Conservation (phyloP, 2,797 vertebrate genomes). For the Holocentrus rufus region DNA sequence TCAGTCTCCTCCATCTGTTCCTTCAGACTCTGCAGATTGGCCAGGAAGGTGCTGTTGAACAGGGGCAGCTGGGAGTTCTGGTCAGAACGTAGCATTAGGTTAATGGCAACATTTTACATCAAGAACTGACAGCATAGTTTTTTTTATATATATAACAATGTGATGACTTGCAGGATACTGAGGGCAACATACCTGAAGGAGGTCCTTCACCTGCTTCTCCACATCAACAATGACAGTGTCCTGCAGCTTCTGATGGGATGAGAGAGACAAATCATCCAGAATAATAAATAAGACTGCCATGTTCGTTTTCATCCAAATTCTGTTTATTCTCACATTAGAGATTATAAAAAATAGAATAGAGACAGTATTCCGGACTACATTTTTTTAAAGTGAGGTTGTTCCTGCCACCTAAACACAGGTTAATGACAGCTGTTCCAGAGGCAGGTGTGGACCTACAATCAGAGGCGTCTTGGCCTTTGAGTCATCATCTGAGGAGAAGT, state of each 20-base stretch:
- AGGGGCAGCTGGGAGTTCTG: conserved; percentile 79
- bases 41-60: conserved; percentile 81
- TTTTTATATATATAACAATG: too few relatives aligned
- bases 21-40: conserved; percentile 83
- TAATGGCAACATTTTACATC: conserved; percentile 1
- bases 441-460: conserved; percentile 56
- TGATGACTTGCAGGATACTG: not conserved
- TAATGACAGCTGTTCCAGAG: not conserved
- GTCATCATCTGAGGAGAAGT: conserved; percentile 24
- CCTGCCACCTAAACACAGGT: not conserved
- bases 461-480: conserved; percentile 36
- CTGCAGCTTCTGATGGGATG: conserved; percentile 66
- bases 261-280: not conserved
- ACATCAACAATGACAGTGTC: conserved; percentile 69
- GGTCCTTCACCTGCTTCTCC: conserved; percentile 84
- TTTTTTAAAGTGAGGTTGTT: not conserved
- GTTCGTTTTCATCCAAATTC: not conserved
- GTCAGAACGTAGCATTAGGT: conserved; percentile 8
- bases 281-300: not conserved
- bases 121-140: not conserved
- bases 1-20: conserved; percentile 68
- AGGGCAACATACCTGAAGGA: conserved; percentile 81
- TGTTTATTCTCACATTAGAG: not conserved
- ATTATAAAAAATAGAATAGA: too few relatives aligned
- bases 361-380: too few relatives aligned